A percentile compares a stretch with the other conserved stretches of the same genome.
Conservation (phyloP, 2,797 vertebrate species). For the Cossypha polioptera region DNA sequence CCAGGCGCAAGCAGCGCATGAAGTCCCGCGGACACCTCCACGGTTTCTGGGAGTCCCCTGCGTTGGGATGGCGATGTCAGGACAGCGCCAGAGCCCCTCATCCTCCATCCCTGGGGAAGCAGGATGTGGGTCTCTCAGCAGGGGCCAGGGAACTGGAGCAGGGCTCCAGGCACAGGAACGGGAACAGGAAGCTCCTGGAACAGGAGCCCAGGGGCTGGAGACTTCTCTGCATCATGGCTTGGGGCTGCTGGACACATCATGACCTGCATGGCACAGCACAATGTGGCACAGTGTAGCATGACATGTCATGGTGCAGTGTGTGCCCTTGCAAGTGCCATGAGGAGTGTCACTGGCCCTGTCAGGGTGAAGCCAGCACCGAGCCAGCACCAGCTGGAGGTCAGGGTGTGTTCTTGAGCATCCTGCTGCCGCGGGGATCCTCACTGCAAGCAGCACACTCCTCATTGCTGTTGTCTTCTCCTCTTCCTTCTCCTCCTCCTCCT, state of each 20-base stretch:
- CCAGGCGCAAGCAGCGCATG: not conserved
- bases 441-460: not conserved
- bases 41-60: not conserved
- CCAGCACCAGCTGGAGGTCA: not conserved
- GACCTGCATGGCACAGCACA: not conserved
- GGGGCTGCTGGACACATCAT: fast-evolving
- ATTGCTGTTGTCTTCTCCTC: not conserved
- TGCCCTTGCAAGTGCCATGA: fast-evolving
- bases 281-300: not conserved
- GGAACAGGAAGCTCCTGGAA: too few species aligned
- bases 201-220: not conserved
- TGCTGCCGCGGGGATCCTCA: fast-evolving
- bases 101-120: not conserved
- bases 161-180: too few species aligned
- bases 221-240: not conserved
- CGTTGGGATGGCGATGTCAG: fast-evolving
- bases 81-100: not conserved
- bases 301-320: fast-evolving
- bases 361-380: not conserved
- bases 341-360: not conserved
- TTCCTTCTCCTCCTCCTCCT: not conserved
- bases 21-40: constrained; percentile 21
- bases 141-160: not conserved
- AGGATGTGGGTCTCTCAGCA: fast-evolving
- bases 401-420: not conserved